phyloP scores from a whole-genome alignment of 92 coral and sea anemone species.

The Umimayanthus kanabou region DNA sequence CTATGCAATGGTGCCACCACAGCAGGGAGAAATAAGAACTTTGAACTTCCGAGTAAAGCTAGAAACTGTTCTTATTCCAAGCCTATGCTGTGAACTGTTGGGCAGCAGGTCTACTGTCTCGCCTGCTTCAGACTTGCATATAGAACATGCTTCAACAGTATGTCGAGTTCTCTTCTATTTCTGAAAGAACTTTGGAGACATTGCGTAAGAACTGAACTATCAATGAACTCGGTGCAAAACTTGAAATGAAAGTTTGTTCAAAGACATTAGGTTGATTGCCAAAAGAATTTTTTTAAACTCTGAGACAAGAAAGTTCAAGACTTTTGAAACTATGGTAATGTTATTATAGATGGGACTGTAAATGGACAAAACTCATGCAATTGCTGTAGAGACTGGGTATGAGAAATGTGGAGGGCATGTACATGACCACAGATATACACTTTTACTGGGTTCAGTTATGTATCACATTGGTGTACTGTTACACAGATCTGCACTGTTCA shows the following conservation, averaged over 20 bases:
- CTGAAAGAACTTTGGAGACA: constrained; percentile 17
- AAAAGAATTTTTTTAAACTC: neutral
- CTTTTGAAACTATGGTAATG: neutral
- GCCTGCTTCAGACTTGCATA: constrained; percentile 3
- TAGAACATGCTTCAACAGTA: neutral
- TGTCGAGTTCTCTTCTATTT: neutral
- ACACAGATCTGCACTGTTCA: neutral
- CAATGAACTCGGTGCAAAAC: constrained; percentile 8
- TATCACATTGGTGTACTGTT: neutral
- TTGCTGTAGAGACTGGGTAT: neutral
- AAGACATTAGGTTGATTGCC: neutral
- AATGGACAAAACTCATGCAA: neutral
- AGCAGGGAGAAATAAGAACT: constrained; percentile 40
- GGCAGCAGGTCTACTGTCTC: constrained; percentile 14
- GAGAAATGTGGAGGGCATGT: neutral
- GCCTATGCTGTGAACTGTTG: constrained; percentile 38
- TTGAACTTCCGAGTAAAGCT: constrained; percentile 30
- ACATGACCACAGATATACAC: neutral
- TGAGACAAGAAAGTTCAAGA: neutral
- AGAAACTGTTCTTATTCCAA: constrained; percentile 32
- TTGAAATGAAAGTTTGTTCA: neutral
- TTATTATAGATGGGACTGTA: neutral
- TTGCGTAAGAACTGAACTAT: constrained; percentile 31
- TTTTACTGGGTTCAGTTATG: neutral
- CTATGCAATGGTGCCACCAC: constrained; percentile 37